Percentiles rank a stretch among this genome's conserved stretches.
These are phyloP conservation scores for Calliopum simillimum DNA, from an alignment of 2,888 invertebrate genomes.

Conservation along the genomic window DNA sequence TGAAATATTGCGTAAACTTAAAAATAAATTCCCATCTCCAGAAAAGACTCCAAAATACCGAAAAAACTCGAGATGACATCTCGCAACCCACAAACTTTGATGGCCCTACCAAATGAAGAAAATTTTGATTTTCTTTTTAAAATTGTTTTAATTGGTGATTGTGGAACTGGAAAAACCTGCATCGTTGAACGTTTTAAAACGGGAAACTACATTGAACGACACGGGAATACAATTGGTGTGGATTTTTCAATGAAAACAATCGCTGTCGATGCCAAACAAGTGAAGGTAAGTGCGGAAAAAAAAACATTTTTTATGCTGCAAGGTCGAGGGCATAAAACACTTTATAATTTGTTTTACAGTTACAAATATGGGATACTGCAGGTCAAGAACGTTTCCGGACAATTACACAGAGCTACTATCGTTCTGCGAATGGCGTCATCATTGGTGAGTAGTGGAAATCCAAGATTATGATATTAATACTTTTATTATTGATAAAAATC, in stretches of 20 bases:
- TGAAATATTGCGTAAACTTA: too few species aligned
- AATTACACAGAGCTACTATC: conserved; percentile 96
- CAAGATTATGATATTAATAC: background rate
- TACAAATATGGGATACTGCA: conserved; percentile 97
- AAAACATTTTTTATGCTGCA: background rate
- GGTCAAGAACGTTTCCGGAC: conserved; percentile 97
- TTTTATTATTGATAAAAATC: background rate
- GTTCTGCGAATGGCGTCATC: conserved; percentile 96
- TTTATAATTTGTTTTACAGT: too few species aligned
- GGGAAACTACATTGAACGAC: conserved; percentile 93
- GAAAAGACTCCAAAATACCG: conserved; percentile 12
- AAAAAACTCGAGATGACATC: conserved; percentile 72
- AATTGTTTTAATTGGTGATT: conserved; percentile 91
- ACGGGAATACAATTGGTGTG: conserved; percentile 97
- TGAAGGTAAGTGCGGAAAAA: conserved; percentile 77
- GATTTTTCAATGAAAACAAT: conserved; percentile 99
- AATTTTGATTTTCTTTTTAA: conserved; percentile 95
- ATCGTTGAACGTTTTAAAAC: conserved; percentile 96
- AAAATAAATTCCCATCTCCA: background rate
- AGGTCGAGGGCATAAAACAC: conserved; percentile 1
- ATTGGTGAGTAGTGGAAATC: conserved; percentile 81
- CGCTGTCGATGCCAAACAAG: conserved; percentile 91
- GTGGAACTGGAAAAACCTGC: conserved; percentile 92
- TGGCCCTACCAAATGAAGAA: conserved; percentile 80
- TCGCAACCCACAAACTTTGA: conserved; percentile 81